Evolutionary conservation across 2,797 vertebrate genomes (phyloP).

Genomic region (Hemitrygon akajei): DNA sequence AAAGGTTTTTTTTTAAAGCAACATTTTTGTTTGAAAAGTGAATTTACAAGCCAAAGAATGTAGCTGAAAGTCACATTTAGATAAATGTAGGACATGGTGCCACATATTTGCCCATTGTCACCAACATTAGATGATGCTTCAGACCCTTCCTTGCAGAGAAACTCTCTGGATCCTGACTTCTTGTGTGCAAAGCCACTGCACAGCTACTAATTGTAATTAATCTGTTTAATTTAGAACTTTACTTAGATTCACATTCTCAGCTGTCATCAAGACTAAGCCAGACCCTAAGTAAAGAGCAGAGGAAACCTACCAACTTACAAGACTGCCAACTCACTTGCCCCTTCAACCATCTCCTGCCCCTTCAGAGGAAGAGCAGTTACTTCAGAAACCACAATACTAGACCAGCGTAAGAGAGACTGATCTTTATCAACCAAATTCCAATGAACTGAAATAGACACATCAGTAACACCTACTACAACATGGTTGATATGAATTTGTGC

Average conservation of each 20-base stretch:
- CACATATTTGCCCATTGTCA: background rate
- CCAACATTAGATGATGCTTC: background rate
- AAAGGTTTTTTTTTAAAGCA: background rate
- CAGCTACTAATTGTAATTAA: background rate
- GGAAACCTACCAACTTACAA: too few species aligned
- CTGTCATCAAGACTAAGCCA: too few species aligned
- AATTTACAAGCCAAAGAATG: background rate
- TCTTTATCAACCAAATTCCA: background rate
- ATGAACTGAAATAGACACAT: background rate
- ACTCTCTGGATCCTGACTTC: background rate
- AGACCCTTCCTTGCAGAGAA: background rate
- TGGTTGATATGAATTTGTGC: background rate
- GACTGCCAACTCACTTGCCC: too few species aligned
- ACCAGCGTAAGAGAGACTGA: background rate
- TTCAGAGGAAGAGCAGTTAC: too few species aligned
- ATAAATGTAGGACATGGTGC: background rate
- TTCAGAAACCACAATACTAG: too few species aligned
- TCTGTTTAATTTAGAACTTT: background rate
- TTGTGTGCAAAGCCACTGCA: background rate
- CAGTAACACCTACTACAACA: too few species aligned
- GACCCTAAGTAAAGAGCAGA: too few species aligned
- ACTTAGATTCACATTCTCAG: background rate
- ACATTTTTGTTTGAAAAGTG: background rate
- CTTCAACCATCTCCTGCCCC: too few species aligned
- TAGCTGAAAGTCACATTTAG: background rate